Percentiles rank a stretch among this genome's conserved stretches.
Evolutionary conservation across 1,140 invertebrate species (phyloP).

Genomic region (Trachymyrmex septentrionalis): DNA sequence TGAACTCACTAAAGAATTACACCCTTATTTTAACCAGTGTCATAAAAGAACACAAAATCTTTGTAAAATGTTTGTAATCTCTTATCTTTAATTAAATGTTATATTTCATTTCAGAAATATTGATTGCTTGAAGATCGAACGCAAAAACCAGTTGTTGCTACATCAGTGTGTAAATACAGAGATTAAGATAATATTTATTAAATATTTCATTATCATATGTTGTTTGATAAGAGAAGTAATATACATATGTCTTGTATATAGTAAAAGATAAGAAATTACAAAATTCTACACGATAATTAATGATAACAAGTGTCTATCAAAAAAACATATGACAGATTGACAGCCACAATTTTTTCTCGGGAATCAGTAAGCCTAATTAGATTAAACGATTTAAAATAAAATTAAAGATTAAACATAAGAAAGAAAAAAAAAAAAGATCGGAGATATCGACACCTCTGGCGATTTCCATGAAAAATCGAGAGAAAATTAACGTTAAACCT

Average conservation of each 20-base stretch:
- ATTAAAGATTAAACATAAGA: not conserved
- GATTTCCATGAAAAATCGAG: not conserved
- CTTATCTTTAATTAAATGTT: constrained; percentile 18
- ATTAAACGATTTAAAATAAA: not conserved
- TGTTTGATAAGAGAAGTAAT: not conserved
- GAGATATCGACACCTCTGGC: not conserved
- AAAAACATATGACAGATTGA: not conserved
- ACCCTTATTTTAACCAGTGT: not conserved
- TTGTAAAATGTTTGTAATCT: constrained; percentile 21
- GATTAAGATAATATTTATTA: not conserved
- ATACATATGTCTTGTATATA: not conserved
- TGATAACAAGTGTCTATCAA: not conserved
- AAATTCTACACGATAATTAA: not conserved
- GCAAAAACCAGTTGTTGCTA: not conserved
- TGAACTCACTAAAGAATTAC: not conserved
- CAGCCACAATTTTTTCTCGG: not conserved
- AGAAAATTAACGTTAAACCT: constrained; percentile 18
- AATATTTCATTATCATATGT: constrained; percentile 6
- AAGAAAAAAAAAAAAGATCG: not conserved
- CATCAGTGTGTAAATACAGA: not conserved
- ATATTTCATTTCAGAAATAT: constrained; percentile 6
- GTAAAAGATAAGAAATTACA: constrained; percentile 35
- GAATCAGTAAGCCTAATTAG: not conserved
- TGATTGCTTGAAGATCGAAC: not conserved
- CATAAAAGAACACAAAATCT: not conserved